Conservation (phyloP, 2,797 vertebrate genomes). For the Leucoraja ocellata region DNA sequence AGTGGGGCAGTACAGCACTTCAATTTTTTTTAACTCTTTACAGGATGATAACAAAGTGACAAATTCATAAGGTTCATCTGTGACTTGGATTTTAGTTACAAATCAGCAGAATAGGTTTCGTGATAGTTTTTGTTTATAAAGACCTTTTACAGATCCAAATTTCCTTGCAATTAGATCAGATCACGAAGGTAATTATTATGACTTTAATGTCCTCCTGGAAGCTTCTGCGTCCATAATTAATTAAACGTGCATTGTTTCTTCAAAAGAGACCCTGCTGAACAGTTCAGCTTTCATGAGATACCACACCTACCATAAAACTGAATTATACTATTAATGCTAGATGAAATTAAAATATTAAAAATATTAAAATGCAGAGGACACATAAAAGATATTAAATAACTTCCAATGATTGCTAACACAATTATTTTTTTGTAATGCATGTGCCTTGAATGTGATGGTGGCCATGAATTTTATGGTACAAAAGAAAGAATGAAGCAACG, state of each 20-base stretch:
- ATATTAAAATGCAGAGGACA: too few relatives aligned
- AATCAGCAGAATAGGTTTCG: not conserved
- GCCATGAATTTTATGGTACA: too few relatives aligned
- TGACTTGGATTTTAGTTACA: not conserved
- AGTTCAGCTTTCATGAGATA: not conserved
- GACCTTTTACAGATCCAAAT: not conserved
- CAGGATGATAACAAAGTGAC: not conserved
- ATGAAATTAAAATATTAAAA: too few relatives aligned
- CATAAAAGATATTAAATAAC: too few relatives aligned
- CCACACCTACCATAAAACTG: not conserved
- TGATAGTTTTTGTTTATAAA: not conserved
- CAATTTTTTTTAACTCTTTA: not conserved
- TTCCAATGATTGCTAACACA: too few relatives aligned
- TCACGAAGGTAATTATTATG: not conserved
- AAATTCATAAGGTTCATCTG: not conserved
- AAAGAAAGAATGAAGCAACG: too few relatives aligned
- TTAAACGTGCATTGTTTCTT: not conserved
- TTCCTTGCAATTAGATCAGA: not conserved
- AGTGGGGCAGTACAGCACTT: too few relatives aligned
- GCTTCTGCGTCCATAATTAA: not conserved
- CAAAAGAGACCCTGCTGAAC: not conserved
- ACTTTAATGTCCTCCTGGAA: not conserved
- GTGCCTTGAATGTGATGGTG: too few relatives aligned
- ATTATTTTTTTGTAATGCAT: too few relatives aligned
- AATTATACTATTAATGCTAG: too few relatives aligned